Percentiles rank a stretch among this genome's conserved stretches.
These are phyloP conservation scores for Pygoscelis antarcticus DNA, from an alignment of 2,113 vertebrate genomes.

Conservation along the genomic window DNA sequence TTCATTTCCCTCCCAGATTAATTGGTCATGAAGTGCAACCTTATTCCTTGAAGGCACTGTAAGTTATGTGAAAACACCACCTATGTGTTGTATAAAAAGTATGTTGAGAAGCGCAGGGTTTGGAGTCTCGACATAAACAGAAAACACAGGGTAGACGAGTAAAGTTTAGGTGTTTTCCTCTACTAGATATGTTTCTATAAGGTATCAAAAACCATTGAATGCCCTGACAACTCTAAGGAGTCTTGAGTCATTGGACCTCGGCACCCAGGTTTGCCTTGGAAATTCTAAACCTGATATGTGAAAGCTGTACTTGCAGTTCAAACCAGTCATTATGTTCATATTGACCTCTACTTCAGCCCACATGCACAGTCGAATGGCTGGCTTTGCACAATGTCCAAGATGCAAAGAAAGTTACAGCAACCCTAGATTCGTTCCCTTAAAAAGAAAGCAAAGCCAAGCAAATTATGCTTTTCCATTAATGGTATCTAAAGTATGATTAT, in stretches of 20 bases:
- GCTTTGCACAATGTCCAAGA: not conserved
- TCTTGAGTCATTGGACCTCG: not conserved
- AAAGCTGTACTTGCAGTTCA: not conserved
- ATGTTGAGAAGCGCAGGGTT: not conserved
- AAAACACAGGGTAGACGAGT: not conserved
- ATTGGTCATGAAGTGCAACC: not conserved
- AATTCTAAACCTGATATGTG: not conserved
- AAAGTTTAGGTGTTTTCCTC: not conserved
- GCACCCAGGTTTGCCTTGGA: not conserved
- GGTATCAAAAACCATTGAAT: not conserved
- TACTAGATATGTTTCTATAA: not conserved
- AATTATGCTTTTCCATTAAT: not conserved
- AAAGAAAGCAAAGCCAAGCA: not conserved
- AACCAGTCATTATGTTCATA: not conserved
- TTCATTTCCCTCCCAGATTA: not conserved
- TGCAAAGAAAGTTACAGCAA: not conserved
- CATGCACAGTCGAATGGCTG: rapidly evolving
- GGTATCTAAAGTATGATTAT: not conserved
- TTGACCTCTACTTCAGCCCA: not conserved
- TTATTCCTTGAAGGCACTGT: not conserved
- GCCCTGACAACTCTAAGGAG: not conserved
- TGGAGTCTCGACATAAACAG: not conserved
- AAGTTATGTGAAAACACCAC: not conserved
- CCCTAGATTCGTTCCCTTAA: not conserved
- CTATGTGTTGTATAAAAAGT: not conserved